phyloP scores from a whole-genome alignment of 2,888 invertebrate species.

The Troglohyphantes excavatus region DNA sequence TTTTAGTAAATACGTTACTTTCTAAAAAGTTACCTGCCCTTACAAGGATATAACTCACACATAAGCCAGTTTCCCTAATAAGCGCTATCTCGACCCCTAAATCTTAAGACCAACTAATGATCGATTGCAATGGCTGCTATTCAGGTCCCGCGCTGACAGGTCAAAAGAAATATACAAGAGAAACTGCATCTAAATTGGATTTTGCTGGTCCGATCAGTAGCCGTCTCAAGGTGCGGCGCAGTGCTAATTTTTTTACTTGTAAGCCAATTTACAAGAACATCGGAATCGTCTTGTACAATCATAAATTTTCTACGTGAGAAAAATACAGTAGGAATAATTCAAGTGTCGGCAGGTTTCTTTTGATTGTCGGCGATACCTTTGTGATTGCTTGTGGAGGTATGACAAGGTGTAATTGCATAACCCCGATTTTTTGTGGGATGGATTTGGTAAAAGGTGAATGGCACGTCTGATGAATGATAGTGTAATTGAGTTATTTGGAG shows the following conservation, averaged over 20 bases:
- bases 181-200: neutral
- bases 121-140: neutral
- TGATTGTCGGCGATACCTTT: neutral
- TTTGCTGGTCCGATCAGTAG: neutral
- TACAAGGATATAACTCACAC: neutral
- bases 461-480: slow-evolving; percentile 3
- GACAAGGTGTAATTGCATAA: slow-evolving; percentile 2
- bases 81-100: neutral
- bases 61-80: neutral
- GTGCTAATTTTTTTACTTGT: neutral
- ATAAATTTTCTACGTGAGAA: neutral
- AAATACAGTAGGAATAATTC: neutral
- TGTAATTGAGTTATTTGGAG: neutral
- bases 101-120: neutral
- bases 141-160: neutral
- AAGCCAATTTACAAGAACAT: neutral
- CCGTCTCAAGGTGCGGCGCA: neutral
- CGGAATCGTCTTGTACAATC: neutral
- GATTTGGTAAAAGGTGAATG: neutral
- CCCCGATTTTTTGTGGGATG: neutral
- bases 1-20: too few relatives aligned
- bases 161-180: neutral
- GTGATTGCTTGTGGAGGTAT: neutral
- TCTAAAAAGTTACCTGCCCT: neutral
- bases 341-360: neutral